These are phyloP conservation scores for Achatina immaculata DNA, from an alignment of 1,140 invertebrate genomes.

Conservation along the genomic window DNA sequence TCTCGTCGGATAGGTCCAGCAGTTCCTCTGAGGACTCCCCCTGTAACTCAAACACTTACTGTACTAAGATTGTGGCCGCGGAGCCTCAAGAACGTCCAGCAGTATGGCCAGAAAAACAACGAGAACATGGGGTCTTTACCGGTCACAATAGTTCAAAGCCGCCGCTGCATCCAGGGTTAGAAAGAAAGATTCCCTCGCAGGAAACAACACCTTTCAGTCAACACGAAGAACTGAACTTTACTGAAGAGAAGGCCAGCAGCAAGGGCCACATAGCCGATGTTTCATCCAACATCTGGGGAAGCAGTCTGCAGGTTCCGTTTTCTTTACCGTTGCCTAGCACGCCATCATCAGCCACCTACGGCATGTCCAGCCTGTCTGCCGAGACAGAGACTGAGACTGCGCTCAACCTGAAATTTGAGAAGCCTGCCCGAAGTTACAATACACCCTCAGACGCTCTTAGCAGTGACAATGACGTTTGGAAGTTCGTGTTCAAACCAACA, in stretches of 20 bases:
- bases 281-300: neutral
- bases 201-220: neutral
- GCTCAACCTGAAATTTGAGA: too few relatives aligned
- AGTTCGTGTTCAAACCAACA: neutral
- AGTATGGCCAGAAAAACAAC: neutral
- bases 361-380: neutral
- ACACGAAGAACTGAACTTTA: neutral
- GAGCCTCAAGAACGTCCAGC: neutral
- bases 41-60: neutral
- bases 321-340: neutral
- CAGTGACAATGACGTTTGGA: too few relatives aligned
- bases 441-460: too few relatives aligned
- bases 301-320: neutral
- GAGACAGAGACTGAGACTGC: neutral
- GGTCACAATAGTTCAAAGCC: neutral
- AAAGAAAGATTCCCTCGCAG: neutral
- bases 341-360: neutral
- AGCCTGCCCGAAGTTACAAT: too few relatives aligned
- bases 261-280: neutral
- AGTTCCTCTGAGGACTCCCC: conserved; percentile 2
- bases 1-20: conserved; percentile 12
- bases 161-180: too few relatives aligned
- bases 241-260: neutral
- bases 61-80: neutral
- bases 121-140: too few relatives aligned